Evolutionary conservation across 1,140 invertebrate genomes (phyloP).

Genomic region (Drosophila carrolli): DNA sequence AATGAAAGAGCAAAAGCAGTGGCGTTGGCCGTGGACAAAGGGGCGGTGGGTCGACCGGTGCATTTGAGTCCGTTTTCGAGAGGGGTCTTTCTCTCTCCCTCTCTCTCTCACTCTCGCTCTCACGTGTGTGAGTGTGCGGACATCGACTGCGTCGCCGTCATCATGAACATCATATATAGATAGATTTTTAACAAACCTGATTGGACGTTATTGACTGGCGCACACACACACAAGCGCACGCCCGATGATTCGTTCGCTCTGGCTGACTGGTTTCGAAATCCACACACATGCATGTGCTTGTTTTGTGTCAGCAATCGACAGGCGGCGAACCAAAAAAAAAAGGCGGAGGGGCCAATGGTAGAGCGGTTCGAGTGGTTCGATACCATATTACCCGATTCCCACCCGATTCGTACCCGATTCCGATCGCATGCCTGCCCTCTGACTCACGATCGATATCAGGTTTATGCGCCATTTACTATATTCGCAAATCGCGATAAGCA

Average conservation of each 20-base stretch:
- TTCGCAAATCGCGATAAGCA: not conserved
- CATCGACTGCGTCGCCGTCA: conserved; percentile 81
- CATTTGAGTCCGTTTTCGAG: conserved; percentile 39
- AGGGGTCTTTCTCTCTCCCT: conserved; percentile 57
- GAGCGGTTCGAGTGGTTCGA: conserved; percentile 17
- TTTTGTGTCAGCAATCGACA: conserved; percentile 48
- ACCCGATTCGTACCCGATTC: not conserved
- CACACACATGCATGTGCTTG: conserved; percentile 7
- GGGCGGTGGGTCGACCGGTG: conserved; percentile 19
- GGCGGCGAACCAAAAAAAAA: conserved; percentile 45
- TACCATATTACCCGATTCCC: not conserved
- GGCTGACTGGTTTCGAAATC: conserved; percentile 51
- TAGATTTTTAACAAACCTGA: conserved; percentile 85
- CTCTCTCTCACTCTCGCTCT: conserved; percentile 24
- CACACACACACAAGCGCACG: conserved; percentile 66
- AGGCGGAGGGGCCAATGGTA: conserved; percentile 52
- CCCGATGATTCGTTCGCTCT: conserved; percentile 74
- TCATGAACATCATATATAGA: conserved; percentile 84
- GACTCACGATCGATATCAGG: conserved; percentile 30
- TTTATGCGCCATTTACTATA: not conserved
- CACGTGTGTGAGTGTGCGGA: conserved; percentile 66
- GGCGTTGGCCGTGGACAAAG: conserved; percentile 13
- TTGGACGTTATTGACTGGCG: conserved; percentile 85
- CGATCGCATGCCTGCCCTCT: not conserved
- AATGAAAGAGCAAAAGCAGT: conserved; percentile 59